phyloP scores from a whole-genome alignment of 2,888 invertebrate genomes.

The Cantharis rufa region DNA sequence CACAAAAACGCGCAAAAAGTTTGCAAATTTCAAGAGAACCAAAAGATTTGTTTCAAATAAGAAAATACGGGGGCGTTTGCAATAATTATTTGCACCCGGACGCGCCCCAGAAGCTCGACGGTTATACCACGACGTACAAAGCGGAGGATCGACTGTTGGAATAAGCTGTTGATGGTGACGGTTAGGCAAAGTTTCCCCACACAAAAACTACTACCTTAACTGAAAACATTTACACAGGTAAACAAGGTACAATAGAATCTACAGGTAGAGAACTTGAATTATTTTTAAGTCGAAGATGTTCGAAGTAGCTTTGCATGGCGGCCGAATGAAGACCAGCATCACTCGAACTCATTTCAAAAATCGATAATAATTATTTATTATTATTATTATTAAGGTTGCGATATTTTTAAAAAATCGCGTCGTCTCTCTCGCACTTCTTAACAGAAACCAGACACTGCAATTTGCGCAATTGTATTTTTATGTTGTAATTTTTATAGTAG shows the following conservation, averaged over 20 bases:
- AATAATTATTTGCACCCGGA: not conserved
- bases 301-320: not conserved
- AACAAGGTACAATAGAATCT: slow-evolving; percentile 33
- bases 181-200: slow-evolving; percentile 40
- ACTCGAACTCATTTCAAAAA: not conserved
- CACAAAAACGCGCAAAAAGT: slow-evolving; percentile 17
- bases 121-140: slow-evolving; percentile 17
- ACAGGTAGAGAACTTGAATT: not conserved
- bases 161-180: slow-evolving; percentile 34
- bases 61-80: not conserved
- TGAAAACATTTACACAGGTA: slow-evolving; percentile 54
- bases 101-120: slow-evolving; percentile 21
- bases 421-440: not conserved
- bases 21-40: slow-evolving; percentile 21
- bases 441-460: not conserved
- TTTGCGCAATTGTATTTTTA: not conserved
- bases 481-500: not conserved
- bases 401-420: not conserved
- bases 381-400: not conserved
- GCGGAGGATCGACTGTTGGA: slow-evolving; percentile 20
- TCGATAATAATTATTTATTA: not conserved
- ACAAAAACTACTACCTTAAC: slow-evolving; percentile 46
- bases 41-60: not conserved
- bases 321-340: not conserved
- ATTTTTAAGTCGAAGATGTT: not conserved